A percentile compares a stretch with the other conserved stretches of the same genome.
phyloP scores from a whole-genome alignment of 1,140 invertebrate genomes.

The Pinna nobilis region DNA sequence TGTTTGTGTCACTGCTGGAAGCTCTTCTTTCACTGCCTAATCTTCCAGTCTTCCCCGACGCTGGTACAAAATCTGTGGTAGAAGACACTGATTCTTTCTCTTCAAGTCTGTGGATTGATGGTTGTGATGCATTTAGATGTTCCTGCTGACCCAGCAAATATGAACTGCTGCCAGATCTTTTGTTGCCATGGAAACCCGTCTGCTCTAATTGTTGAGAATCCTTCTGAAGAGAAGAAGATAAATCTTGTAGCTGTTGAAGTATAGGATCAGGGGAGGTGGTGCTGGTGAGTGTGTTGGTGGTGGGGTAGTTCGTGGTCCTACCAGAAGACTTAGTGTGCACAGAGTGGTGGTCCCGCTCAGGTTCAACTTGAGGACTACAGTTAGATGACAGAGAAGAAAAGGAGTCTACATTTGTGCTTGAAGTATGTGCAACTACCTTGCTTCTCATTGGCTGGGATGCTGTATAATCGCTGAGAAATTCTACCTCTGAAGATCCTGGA shows the following conservation, averaged over 20 bases:
- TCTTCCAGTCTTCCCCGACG: background rate
- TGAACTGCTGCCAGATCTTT: conserved; percentile 4
- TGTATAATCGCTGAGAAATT: too few species aligned
- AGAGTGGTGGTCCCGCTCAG: conserved; percentile 1
- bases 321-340: background rate
- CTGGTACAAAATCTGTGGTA: too few species aligned
- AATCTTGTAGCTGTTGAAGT: conserved; percentile 9
- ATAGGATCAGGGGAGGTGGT: background rate
- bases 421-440: too few species aligned
- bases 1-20: too few species aligned
- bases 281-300: background rate
- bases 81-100: background rate
- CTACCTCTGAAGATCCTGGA: too few species aligned
- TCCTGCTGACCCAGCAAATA: background rate
- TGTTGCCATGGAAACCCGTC: background rate
- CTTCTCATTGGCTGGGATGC: too few species aligned
- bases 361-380: too few species aligned
- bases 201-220: conserved; percentile 6
- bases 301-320: conserved; percentile 11
- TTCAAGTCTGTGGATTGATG: background rate
- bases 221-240: conserved; percentile 10
- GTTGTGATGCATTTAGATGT: background rate
- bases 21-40: background rate
- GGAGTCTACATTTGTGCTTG: too few species aligned
- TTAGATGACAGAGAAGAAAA: too few species aligned